Evolutionary conservation across 1,140 invertebrate species (phyloP).

Genomic region (Scaptomyza pallida): DNA sequence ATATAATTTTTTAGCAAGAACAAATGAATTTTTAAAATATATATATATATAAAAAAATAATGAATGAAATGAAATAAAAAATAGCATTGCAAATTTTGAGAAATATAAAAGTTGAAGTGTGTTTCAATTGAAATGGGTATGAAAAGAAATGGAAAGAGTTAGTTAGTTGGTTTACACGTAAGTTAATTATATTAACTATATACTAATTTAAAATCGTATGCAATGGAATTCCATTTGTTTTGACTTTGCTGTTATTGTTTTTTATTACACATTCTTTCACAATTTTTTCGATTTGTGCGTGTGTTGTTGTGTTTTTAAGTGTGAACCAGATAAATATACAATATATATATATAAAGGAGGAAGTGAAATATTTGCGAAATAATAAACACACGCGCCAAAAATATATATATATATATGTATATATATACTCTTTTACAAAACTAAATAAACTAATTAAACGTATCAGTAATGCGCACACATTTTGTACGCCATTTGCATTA

Average conservation of each 20-base stretch:
- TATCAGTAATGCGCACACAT: slow-evolving; percentile 58
- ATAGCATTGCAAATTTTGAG: slow-evolving; percentile 42
- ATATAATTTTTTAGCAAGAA: slow-evolving; percentile 60
- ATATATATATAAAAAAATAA: slow-evolving; percentile 22
- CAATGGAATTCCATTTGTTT: not conserved
- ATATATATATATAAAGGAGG: slow-evolving; percentile 43
- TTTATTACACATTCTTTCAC: slow-evolving; percentile 61
- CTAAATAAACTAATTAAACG: slow-evolving; percentile 72
- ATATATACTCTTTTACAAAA: slow-evolving; percentile 42
- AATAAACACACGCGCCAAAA: slow-evolving; percentile 58
- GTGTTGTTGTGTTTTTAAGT: slow-evolving; percentile 14
- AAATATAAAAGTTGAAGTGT: slow-evolving; percentile 23
- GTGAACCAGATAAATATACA: slow-evolving; percentile 67
- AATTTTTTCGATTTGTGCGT: slow-evolving; percentile 26
- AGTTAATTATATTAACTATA: not conserved
- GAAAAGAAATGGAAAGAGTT: not conserved
- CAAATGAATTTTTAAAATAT: slow-evolving; percentile 41
- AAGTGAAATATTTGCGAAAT: slow-evolving; percentile 30
- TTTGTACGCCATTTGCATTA: slow-evolving; percentile 14
- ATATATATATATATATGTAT: no score
- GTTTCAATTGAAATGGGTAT: slow-evolving; percentile 15
- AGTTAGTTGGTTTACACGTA: not conserved
- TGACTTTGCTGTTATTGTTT: slow-evolving; percentile 25
- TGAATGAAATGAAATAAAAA: slow-evolving; percentile 42
- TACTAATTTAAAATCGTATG: slow-evolving; percentile 9